Evolutionary conservation across 1,140 invertebrate species (phyloP).

Genomic region (Drosophila setifemur): DNA sequence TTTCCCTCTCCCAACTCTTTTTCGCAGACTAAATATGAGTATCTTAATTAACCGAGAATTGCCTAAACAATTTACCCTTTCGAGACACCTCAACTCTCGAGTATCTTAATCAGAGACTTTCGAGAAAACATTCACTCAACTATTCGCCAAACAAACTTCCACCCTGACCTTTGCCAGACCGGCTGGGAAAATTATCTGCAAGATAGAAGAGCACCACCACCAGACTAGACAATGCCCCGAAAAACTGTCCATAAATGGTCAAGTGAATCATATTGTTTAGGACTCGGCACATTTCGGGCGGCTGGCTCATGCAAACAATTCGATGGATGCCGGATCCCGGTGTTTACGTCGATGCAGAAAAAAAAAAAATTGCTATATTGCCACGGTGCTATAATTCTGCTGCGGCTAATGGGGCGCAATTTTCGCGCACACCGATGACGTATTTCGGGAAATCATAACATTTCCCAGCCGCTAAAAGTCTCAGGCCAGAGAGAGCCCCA

Average conservation of each 20-base stretch:
- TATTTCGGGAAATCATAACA: constrained; percentile 78
- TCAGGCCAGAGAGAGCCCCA: too few species aligned
- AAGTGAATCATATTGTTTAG: constrained; percentile 78
- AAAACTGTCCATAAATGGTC: constrained; percentile 72
- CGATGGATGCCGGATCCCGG: constrained; percentile 1
- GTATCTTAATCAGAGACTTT: background rate
- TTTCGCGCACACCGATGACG: constrained; percentile 65
- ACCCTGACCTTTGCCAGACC: constrained; percentile 16
- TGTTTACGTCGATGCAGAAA: constrained; percentile 70
- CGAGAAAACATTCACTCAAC: constrained; percentile 2
- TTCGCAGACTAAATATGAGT: constrained; percentile 6
- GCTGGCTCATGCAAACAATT: constrained; percentile 46
- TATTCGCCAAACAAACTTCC: constrained; percentile 35
- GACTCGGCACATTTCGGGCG: constrained; percentile 42
- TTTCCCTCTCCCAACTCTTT: background rate
- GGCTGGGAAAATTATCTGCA: background rate
- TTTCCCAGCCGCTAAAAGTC: constrained; percentile 40
- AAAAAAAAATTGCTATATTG: constrained; percentile 20
- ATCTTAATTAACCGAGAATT: constrained; percentile 12
- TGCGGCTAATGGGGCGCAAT: constrained; percentile 65
- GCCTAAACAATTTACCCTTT: constrained; percentile 9
- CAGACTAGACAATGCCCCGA: constrained; percentile 17
- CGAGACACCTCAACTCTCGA: background rate
- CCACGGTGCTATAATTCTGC: constrained; percentile 4
- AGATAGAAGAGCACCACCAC: too few species aligned